Conservation (phyloP, 1,140 invertebrate species). For the Papilio xuthus region DNA sequence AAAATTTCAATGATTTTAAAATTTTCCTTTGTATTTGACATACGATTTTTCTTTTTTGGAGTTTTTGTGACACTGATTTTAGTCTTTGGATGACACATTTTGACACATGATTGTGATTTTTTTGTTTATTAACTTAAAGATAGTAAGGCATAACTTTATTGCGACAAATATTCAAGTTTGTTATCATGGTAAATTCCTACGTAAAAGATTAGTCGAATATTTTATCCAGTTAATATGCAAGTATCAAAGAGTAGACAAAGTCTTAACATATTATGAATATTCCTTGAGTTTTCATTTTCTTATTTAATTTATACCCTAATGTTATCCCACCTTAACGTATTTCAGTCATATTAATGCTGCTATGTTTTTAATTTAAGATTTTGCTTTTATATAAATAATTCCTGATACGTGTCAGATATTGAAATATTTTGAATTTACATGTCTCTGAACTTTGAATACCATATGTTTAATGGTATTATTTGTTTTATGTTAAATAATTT, state of each 20-base stretch:
- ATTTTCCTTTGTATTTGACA: no score
- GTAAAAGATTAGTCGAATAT: background rate
- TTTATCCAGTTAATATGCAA: background rate
- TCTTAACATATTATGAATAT: background rate
- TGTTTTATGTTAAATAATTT: background rate
- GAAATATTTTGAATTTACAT: constrained; percentile 3
- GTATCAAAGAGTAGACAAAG: background rate
- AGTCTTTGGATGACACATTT: background rate
- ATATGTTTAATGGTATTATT: constrained; percentile 7
- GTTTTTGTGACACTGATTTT: background rate
- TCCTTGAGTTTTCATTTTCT: constrained; percentile 6
- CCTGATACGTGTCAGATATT: background rate
- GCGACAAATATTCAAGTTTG: background rate
- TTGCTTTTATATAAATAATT: constrained; percentile 29
- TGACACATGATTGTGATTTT: background rate
- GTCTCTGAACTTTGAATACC: constrained; percentile 9
- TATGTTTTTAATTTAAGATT: constrained; percentile 18
- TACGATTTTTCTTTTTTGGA: no score
- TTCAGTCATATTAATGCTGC: constrained; percentile 25
- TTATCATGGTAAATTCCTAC: no score
- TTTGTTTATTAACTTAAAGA: background rate
- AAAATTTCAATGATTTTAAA: no score
- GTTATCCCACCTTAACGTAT: constrained; percentile 35
- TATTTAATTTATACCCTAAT: constrained; percentile 34
- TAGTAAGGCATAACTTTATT: no score